Percentiles rank a stretch among this genome's conserved stretches.
phyloP scores from a whole-genome alignment of 2,888 invertebrate genomes.

The Agonopterix heracliana region DNA sequence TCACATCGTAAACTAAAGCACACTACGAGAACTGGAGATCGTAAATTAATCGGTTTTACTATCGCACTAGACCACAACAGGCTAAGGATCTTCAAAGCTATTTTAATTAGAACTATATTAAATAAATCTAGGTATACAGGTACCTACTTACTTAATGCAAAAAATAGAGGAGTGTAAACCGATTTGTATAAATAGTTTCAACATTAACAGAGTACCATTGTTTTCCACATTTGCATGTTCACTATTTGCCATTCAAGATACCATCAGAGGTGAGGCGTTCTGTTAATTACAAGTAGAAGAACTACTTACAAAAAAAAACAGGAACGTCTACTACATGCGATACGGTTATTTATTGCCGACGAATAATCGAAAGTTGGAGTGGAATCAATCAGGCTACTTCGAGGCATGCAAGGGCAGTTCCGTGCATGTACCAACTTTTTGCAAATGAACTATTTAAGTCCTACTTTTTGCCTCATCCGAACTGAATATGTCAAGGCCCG shows the following conservation, averaged over 20 bases:
- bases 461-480: conserved; percentile 10
- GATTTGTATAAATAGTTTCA: too few species aligned
- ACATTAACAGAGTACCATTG: conserved; percentile 1
- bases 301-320: conserved; percentile 1
- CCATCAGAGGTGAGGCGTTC: conserved; percentile 11
- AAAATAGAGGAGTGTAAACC: too few species aligned
- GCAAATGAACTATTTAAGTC: conserved; percentile 12
- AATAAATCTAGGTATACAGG: too few species aligned
- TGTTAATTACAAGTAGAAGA: conserved; percentile 14
- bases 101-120: background rate
- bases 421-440: conserved; percentile 10
- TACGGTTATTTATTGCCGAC: conserved; percentile 30
- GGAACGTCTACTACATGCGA: conserved; percentile 10
- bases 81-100: too few species aligned
- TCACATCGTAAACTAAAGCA: too few species aligned
- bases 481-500: conserved; percentile 36
- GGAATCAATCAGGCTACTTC: conserved; percentile 38
- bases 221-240: conserved; percentile 11
- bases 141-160: too few species aligned
- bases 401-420: conserved; percentile 25
- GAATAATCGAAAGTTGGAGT: conserved; percentile 31
- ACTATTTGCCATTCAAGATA: conserved; percentile 13
- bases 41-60: too few species aligned
- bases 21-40: too few species aligned
- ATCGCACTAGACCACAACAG: too few species aligned